phyloP scores from a whole-genome alignment of 2,888 invertebrate species.

The Nemapogon koenigi region DNA sequence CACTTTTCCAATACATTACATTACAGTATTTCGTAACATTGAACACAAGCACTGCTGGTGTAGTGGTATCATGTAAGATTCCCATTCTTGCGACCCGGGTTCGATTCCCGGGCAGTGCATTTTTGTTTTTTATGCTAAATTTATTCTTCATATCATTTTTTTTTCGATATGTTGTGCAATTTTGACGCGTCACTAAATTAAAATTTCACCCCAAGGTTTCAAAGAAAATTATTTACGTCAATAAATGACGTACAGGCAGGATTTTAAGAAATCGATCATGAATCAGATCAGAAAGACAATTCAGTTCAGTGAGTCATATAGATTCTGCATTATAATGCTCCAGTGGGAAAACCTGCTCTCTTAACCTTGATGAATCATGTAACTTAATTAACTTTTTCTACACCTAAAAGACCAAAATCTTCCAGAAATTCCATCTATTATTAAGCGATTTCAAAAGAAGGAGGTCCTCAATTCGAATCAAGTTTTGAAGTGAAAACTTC shows the following conservation, averaged over 20 bases:
- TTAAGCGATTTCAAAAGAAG: too few species aligned
- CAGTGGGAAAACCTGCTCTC: neutral
- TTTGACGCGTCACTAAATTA: neutral
- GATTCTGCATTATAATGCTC: neutral
- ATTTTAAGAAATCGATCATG: conserved; percentile 22
- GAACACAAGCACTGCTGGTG: conserved; percentile 86
- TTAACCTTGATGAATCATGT: too few species aligned
- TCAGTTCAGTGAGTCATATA: neutral
- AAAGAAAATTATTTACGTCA: conserved; percentile 26
- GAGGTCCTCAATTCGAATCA: too few species aligned
- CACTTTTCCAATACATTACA: neutral
- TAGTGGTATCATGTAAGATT: conserved; percentile 98
- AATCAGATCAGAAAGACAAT: conserved; percentile 1
- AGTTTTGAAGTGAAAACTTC: too few species aligned
- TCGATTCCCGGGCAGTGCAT: conserved; percentile 95
- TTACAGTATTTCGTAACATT: conserved; percentile 1
- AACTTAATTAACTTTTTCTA: too few species aligned
- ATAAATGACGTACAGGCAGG: conserved; percentile 22
- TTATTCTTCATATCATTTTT: conserved; percentile 1
- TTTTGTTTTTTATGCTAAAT: neutral
- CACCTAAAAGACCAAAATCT: too few species aligned
- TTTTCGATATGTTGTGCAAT: conserved; percentile 1
- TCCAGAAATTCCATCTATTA: too few species aligned
- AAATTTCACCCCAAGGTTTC: conserved; percentile 21
- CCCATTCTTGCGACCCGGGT: conserved; percentile 98